These are phyloP conservation scores for Synanthedon vespiformis DNA, from an alignment of 2,888 invertebrate genomes.

Conservation along the genomic window DNA sequence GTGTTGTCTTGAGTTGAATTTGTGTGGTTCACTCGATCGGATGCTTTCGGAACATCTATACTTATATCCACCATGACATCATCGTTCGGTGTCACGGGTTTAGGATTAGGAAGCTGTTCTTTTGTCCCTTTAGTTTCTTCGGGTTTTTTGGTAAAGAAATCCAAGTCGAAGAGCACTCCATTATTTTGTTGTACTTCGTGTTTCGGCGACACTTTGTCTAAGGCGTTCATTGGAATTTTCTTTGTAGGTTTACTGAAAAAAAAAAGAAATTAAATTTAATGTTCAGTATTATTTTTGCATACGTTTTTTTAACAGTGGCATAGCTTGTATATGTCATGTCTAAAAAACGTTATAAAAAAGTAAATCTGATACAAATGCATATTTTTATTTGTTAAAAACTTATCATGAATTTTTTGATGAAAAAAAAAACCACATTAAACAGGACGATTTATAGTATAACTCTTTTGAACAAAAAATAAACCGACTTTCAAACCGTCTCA, in stretches of 20 bases:
- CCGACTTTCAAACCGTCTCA: no score
- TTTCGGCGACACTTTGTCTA: constrained; percentile 50
- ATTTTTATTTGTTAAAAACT: background rate
- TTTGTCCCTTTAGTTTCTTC: constrained; percentile 14
- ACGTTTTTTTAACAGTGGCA: background rate
- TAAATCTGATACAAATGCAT: background rate
- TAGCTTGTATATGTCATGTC: no score
- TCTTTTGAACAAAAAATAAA: no score
- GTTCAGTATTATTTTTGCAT: background rate
- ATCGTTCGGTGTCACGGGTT: constrained; percentile 30
- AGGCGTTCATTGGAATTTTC: constrained; percentile 75
- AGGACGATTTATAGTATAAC: background rate
- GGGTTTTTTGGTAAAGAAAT: constrained; percentile 57
- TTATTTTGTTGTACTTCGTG: constrained; percentile 26
- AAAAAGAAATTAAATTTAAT: constrained; percentile 16
- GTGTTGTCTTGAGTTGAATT: constrained; percentile 14
- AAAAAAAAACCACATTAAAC: constrained; percentile 10
- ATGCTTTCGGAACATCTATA: constrained; percentile 31
- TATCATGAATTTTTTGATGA: background rate
- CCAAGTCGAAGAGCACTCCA: constrained; percentile 53
- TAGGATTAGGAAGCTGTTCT: constrained; percentile 7
- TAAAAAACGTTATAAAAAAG: background rate
- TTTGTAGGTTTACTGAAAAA: constrained; percentile 60
- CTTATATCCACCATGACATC: constrained; percentile 72
- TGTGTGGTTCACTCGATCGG: constrained; percentile 15